Evolutionary conservation across 2,113 vertebrate genomes (phyloP).

Genomic region (Emydocephalus ijimae): DNA sequence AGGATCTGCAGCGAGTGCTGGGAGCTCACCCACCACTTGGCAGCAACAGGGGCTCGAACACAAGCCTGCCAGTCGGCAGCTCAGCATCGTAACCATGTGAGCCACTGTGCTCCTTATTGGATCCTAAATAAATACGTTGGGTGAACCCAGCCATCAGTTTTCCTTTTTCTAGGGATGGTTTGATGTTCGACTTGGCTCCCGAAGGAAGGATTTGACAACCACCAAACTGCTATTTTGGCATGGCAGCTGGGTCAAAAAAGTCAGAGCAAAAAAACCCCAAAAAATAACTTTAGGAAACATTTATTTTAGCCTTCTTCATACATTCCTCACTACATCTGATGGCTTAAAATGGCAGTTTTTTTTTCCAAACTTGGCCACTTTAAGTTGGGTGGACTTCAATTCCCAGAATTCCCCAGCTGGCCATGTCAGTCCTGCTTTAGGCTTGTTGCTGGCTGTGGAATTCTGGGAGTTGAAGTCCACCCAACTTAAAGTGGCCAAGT

Average conservation of each 20-base stretch:
- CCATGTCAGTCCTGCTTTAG: background rate
- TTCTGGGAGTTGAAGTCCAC: background rate
- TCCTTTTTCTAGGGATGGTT: background rate
- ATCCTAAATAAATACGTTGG: background rate
- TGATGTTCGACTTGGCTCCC: background rate
- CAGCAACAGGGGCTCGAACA: too few relatives aligned
- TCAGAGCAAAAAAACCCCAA: background rate
- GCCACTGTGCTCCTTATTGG: too few relatives aligned
- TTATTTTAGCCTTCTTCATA: background rate
- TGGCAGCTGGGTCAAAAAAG: background rate
- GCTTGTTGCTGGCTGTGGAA: background rate
- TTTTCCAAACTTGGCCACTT: background rate
- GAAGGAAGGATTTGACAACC: background rate
- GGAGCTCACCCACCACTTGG: too few relatives aligned
- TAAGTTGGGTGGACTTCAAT: background rate
- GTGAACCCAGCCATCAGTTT: background rate
- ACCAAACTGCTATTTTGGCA: background rate
- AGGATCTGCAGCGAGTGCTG: too few relatives aligned
- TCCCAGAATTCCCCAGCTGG: background rate
- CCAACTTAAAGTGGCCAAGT: background rate
- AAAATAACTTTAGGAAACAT: background rate
- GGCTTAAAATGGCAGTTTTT: background rate
- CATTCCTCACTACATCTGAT: background rate
- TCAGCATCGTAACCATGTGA: too few relatives aligned
- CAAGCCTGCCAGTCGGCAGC: too few relatives aligned